These are phyloP conservation scores for Tor tambroides DNA, from an alignment of 2,113 vertebrate genomes.

Conservation along the genomic window DNA sequence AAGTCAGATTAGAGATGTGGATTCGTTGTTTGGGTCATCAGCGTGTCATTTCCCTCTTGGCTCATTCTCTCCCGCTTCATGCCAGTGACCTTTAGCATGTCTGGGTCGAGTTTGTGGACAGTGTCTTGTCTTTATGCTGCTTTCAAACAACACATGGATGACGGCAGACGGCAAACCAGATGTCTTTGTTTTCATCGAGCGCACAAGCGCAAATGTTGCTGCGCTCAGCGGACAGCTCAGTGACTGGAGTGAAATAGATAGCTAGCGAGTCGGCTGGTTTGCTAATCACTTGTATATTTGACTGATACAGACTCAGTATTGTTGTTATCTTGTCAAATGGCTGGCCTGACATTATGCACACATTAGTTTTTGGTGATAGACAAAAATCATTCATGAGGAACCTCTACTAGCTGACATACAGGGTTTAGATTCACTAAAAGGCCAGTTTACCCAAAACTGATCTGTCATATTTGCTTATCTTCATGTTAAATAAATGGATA, in stretches of 20 bases:
- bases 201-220: neutral
- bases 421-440: neutral
- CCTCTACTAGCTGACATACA: neutral
- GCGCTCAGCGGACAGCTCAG: neutral
- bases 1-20: neutral
- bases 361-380: neutral
- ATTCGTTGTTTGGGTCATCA: neutral
- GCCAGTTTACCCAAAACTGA: neutral
- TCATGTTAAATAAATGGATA: too few relatives aligned
- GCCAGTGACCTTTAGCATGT: conserved; percentile 41
- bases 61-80: neutral
- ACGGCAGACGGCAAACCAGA: conserved; percentile 34
- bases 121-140: conserved; percentile 19
- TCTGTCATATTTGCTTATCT: neutral
- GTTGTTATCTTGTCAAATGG: conserved; percentile 14
- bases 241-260: neutral
- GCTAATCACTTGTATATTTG: conserved; percentile 23
- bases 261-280: neutral
- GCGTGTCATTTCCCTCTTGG: neutral
- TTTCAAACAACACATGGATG: conserved; percentile 26
- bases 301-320: neutral
- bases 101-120: conserved; percentile 37
- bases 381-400: conserved; percentile 1
- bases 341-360: neutral
- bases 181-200: conserved; percentile 7